Base-by-base conservation (phyloP, 2,888 invertebrate genomes). In the Seladonia tumulorum region DNA sequence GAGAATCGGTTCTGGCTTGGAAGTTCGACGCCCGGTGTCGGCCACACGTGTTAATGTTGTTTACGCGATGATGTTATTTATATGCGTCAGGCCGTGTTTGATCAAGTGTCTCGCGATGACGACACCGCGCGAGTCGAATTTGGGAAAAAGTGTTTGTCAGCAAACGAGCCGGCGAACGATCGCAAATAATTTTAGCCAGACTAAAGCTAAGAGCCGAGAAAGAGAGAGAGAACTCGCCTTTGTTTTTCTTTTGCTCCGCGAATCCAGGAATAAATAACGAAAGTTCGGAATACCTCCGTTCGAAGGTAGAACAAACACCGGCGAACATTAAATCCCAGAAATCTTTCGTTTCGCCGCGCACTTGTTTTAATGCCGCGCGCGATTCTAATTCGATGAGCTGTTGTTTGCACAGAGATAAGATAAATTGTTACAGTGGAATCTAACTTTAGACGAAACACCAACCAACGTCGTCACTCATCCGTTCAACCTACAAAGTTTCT, bases 71-170 rank as follows among this genome's bases (percentile, higher is more conserved):
- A 86, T 88, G 89, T 91, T 91, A 91, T 90, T 91, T 90, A 84
- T 88, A 83, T 84, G 87, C 85, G 81, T 83, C 83, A 77, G 88
- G 80, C 81, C 76, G 68, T 92, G 88, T 92, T 92, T 92, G 87
- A 87, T 90, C 91, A 92, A 91, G 90, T 93, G 92, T 91, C 82
- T 72, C 81, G 82, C 78, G 79, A 82, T 89, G 88, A 91, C 91
- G 88, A 84, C 86, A 82, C 76, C 83, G 60, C 71, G 66, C 83
- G 83, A 75, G 45, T 77, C 78, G 84, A 88, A 90, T 83, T 91
- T 86, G 90, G 85, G 87, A 80, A 92, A 86, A 91, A 89, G 83
- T 86, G 86, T 91, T 91, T 90, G 86, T 87, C 85, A 82, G 88
- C 87, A 83, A 89, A 84, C 87, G 85, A 89, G 80, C 87, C 57